Percentiles rank a stretch among this genome's conserved stretches.
These are phyloP conservation scores for Cantharis rufa DNA, from an alignment of 2,888 invertebrate species.

Conservation along the genomic window DNA sequence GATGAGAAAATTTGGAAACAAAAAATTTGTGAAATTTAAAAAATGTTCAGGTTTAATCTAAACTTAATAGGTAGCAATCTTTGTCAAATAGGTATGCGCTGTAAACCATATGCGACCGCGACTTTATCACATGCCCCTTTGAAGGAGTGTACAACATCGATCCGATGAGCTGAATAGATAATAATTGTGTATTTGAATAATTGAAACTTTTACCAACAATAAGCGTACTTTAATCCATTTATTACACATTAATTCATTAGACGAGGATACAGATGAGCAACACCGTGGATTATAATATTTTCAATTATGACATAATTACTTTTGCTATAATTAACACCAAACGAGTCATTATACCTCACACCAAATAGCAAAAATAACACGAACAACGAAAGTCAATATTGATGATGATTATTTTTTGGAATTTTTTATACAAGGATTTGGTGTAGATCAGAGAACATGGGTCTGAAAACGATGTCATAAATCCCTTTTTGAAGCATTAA, in stretches of 20 bases:
- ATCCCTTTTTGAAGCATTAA: background rate
- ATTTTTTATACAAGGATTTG: background rate
- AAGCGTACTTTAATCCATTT: background rate
- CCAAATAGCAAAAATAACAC: background rate
- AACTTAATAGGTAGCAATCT: background rate
- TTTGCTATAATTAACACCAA: background rate
- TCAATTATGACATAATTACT: background rate
- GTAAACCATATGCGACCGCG: background rate
- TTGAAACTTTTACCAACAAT: background rate
- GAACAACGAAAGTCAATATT: background rate
- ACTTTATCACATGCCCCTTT: background rate
- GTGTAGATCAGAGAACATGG: background rate
- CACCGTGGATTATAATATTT: background rate
- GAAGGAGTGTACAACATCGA: constrained; percentile 11
- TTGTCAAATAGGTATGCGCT: constrained; percentile 1
- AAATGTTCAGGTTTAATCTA: background rate
- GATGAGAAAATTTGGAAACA: background rate
- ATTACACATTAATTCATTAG: background rate
- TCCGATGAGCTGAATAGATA: constrained; percentile 8
- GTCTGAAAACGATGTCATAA: background rate
- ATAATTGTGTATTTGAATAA: background rate
- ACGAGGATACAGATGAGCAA: background rate
- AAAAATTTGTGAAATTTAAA: background rate
- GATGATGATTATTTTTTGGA: background rate
- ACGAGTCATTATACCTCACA: background rate